phyloP scores from a whole-genome alignment of 1,140 invertebrate genomes.

The Bombus huntii region DNA sequence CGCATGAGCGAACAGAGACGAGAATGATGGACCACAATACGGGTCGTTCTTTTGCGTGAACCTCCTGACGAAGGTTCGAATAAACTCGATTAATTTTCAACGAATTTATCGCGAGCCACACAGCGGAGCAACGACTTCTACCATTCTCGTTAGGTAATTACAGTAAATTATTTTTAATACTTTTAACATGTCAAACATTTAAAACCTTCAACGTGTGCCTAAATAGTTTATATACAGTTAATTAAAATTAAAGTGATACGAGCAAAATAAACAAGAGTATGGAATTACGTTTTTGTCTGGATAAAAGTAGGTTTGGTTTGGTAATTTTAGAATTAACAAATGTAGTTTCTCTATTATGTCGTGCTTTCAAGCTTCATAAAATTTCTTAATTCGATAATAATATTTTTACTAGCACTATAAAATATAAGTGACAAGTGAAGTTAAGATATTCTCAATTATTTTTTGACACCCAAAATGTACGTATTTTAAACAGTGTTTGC shows the following conservation, averaged over 20 bases:
- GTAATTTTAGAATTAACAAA: no score
- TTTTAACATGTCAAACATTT: background rate
- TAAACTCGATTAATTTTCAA: background rate
- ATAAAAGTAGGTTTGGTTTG: background rate
- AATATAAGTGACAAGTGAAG: background rate
- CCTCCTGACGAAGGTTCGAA: background rate
- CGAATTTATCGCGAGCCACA: background rate
- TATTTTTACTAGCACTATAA: no score
- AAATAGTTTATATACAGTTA: background rate
- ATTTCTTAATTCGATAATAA: no score
- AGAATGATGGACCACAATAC: conserved; percentile 1
- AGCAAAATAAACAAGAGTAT: no score
- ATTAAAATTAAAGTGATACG: no score
- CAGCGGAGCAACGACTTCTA: background rate
- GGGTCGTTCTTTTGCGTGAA: background rate
- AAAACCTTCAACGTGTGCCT: background rate
- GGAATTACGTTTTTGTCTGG: no score
- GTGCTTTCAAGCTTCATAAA: no score
- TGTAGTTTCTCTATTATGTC: no score
- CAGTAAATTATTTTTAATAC: background rate
- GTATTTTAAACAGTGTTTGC: no score
- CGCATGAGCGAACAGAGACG: conserved; percentile 24
- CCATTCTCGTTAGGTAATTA: background rate
- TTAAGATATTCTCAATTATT: no score
- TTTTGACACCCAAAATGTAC: no score